Evolutionary conservation across 2,888 invertebrate species (phyloP), one percentile per base, ranked within the genome.

Genomic region (Calephelis perditalis): DNA sequence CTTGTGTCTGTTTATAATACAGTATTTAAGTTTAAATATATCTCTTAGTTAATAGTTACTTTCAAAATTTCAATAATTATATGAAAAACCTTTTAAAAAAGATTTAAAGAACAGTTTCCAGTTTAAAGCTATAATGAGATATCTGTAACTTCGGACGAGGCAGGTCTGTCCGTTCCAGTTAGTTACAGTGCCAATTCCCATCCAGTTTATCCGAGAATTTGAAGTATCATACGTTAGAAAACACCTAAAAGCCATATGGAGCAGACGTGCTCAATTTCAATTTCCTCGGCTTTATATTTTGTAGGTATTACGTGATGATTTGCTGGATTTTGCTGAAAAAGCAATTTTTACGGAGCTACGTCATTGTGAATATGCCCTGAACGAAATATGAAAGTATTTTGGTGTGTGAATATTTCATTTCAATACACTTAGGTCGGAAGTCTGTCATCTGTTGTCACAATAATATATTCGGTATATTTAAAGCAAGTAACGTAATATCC

Each of bases 401-500:
- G 35, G 36, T 52, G 11, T 11, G 36, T 52, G 35, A 52, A 36
- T 52, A 52, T 52, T 52, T 52, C 52, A 52, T 52, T 52, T 52
- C 52, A 52, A 52, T 52, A 52, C 52, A 52, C 52, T 52, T 52
- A 52, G 52, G 52, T 52, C 52, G 52, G 52, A 52, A 52, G 56
- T 61, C 55, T 61, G 63, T 57, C 59, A 62, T 63, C 63, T 67
- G 63, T 52, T 62, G 62, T 65, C 60, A 12, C 49, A 63, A 57
- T 62, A 61, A 66, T 67, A 63, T 66, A 65, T 68, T 66, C 62
- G 64, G 43, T 60, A 62, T 63, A 62, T 59, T 62, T 61, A 47
- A 47, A 52, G 36, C 59, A 52, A 63, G 36, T 58, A 56, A 65
- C 52, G 52, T 61, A 62, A 56, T 59, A 56, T 60, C 43, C 8